Base-by-base conservation (phyloP, 2,797 vertebrate genomes). In the Pagetopsis macropterus region DNA sequence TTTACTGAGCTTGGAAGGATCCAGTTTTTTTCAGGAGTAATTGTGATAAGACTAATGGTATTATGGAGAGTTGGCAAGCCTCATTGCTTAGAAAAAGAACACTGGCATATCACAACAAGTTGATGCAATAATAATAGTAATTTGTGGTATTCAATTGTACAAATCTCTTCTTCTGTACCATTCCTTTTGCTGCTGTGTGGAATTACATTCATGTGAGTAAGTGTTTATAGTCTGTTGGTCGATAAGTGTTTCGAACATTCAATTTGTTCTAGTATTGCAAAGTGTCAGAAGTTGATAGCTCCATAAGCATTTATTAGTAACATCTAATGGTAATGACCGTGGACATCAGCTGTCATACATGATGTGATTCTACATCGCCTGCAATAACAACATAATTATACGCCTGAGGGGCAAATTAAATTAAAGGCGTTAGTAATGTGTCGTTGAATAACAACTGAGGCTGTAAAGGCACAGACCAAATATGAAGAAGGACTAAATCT, bases 271-370 rank as follows among this genome's bases (percentile, higher is more conserved):
- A 1, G 48, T 15, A 2, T 11, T 43, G 33, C 60, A 41, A 54
- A 70, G 59, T n/a, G 41, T 44, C 61, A 69, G 13, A 56, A 52
- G 65, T 27, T 72, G 74, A 83, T 76, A 57, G 76, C 61, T 81
- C 66, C 56, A 57, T 70, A 55, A 79, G 75, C 60, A 8, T 70
- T 60, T 33, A 75, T 76, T 73, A 73, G 40, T 41, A 55, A 16
- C 23, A 44, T 65, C 74, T 65, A 77, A 76, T 60, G 57, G 65
- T 81, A 75, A 90, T 54, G 70, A 60, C 62, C 49, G 31, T 1
- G 74, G 85, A 83, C 84, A 68, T 80, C 64, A 19, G 65, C 82
- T 86, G 87, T 86, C 85, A 71, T 74, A 66, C 63, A 69, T 48
- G 54, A 51, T 72, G 68, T 13, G 37, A 69, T 19, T 79, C 82